Evolutionary conservation across 2,888 invertebrate genomes (phyloP), one percentile per base, ranked within the genome.

Genomic region (Caradrina clavipalpis): DNA sequence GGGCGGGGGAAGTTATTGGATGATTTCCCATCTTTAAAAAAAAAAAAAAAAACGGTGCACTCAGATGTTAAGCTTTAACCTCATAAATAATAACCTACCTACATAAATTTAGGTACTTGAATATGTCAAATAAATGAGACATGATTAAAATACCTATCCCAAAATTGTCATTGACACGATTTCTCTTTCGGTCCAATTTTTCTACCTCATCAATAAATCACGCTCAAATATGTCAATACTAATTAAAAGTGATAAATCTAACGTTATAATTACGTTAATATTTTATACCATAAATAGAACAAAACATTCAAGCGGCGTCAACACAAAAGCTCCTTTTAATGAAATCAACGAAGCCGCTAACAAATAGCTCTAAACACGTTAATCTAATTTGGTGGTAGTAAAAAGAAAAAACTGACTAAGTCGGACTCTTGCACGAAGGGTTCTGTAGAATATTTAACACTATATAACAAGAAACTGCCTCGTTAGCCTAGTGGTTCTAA

Each of bases 261-360:
- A 61, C 65, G 77, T 80, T 79, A 78, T 81, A 83, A 85, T 85
- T 82, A 84, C 80, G 69, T 82, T 80, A 78, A 84, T 82, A 81
- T 83, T 82, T 84, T 73, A 81, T 63, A 63, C 51, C 54, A 39
- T 55, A 86, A 86, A 82, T 67, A 83, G 81, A 80, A 78, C 69
- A 80, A 74, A 81, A 81, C 47, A 64, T 78, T 78, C 74, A 72
- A 63, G 64, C 80, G 75, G 88, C 88, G 88, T 92, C 88, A 86
- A 86, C 86, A 88, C 87, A 90, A 92, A 91, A 89, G 88, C 80
- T 70, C 63, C 75, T 70, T 26, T 76, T 93, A 94, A 94, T 92
- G 87, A 92, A 94, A 93, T 94, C 91, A 93, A 90, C 88, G 84
- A 80, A 79, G 83, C 88, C 77, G 83, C 87, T 91, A 88, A 94